Evolutionary conservation across 2,797 vertebrate species (phyloP), one percentile per base, ranked within the genome.

Genomic region (Scolopax bukidnonensis): DNA sequence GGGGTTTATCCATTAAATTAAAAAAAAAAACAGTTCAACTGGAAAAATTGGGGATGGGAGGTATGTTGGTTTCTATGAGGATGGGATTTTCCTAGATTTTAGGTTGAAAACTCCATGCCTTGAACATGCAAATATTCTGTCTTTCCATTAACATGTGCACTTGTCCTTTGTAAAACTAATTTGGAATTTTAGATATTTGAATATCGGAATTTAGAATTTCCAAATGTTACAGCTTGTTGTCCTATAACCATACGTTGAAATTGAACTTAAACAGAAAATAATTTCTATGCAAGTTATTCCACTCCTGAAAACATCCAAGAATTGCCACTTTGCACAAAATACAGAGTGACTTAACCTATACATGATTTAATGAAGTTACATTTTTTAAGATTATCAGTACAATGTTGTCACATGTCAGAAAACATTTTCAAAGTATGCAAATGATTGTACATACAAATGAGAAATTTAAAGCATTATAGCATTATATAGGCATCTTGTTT

Each of bases 211-310:
- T 32, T 53, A 53, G 28, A 30, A 30, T 30, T 90, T 78, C 36
- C 8, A 0, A n/a, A 23, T 18, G 19, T 73, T 68, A 19, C 41
- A 56, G 18, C 48, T 47, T 63, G 3, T 23, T 73, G 30, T 41
- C 23, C 41, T 54, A 0, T 57, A 47, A 40, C 13, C 8, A 23
- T 81, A 33, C 0, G 0, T 48, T 43, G 27, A 76, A 89, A 64
- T 21, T 40, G 28, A 84, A 75, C 7, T 41, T 54, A n/a, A 61
- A 60, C 18, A 73, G 67, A 54, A 60, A 41, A 36, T 41, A 54
- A n/a, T 32, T 63, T 84, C 28, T 68, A 10, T 61, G 30, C 13
- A 53, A 59, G 23, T 84, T 28, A 45, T 47, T 60, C 18, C 45
- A 21, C 12, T 45, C 27, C 50, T 59, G 68, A 40, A 80, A 63